Evolutionary conservation across 2,888 invertebrate species (phyloP).

Genomic region (Eupithecia subumbrata): DNA sequence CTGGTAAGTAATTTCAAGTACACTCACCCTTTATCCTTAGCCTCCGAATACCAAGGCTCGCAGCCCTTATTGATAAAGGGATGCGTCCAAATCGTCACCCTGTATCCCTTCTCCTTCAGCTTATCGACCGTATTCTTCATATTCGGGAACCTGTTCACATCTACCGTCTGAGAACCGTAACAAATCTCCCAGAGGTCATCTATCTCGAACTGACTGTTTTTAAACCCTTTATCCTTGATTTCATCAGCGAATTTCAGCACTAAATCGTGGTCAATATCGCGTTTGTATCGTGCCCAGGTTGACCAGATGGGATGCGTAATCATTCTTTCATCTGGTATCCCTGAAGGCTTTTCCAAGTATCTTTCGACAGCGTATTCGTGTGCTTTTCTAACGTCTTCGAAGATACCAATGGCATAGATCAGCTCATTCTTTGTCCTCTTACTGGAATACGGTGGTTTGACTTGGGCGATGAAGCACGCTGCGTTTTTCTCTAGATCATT

Average conservation of each 20-base stretch:
- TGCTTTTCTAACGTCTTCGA: conserved; percentile 81
- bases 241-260: conserved; percentile 80
- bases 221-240: conserved; percentile 77
- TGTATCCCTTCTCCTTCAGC: conserved; percentile 75
- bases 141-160: conserved; percentile 80
- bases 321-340: conserved; percentile 82
- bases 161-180: conserved; percentile 85
- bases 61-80: conserved; percentile 86
- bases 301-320: conserved; percentile 87
- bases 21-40: conserved; percentile 73
- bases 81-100: conserved; percentile 86
- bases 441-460: conserved; percentile 75
- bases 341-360: conserved; percentile 84
- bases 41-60: conserved; percentile 78
- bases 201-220: conserved; percentile 84
- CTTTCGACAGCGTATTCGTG: conserved; percentile 85
- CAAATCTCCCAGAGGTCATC: conserved; percentile 87
- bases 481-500: conserved; percentile 77
- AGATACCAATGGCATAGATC: conserved; percentile 85
- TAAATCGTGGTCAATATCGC: conserved; percentile 77
- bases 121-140: conserved; percentile 75
- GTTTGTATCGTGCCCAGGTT: conserved; percentile 86
- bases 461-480: conserved; percentile 80
- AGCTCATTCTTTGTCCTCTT: conserved; percentile 72
- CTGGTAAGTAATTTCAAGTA: not conserved